Conservation (phyloP, 1,140 invertebrate genomes). For the Trachelipus rathkii region DNA sequence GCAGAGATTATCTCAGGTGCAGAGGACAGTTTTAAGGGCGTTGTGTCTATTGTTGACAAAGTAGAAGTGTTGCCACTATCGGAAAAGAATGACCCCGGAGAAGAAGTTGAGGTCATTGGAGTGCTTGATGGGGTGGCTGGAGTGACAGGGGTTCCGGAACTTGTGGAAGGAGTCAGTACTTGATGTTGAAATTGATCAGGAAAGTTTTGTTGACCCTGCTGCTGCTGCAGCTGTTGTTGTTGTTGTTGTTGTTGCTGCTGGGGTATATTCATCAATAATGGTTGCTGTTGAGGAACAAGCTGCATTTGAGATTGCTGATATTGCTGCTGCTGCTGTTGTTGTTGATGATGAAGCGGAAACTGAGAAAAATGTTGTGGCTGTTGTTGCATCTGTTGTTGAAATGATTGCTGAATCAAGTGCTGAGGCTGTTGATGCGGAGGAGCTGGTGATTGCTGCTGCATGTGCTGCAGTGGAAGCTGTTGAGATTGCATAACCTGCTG, state of each 20-base stretch:
- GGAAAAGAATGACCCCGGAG: neutral
- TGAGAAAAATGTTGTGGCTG: too few species aligned
- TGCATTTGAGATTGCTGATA: too few species aligned
- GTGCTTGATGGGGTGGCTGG: neutral
- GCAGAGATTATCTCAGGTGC: neutral
- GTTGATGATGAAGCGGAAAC: too few species aligned
- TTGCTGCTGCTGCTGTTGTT: too few species aligned
- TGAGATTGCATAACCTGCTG: too few species aligned
- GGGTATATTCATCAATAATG: too few species aligned
- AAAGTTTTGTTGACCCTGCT: neutral
- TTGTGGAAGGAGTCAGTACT: neutral
- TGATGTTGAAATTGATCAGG: slow-evolving; percentile 12
- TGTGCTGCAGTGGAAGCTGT: too few species aligned
- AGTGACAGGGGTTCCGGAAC: neutral
- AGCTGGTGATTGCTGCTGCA: too few species aligned
- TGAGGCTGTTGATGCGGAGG: too few species aligned
- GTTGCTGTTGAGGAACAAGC: too few species aligned
- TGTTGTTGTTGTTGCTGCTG: neutral
- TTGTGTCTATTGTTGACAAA: neutral
- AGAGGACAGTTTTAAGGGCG: neutral
- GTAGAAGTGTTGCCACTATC: neutral
- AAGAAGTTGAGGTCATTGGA: neutral
- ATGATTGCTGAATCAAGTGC: too few species aligned
- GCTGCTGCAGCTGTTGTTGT: neutral
- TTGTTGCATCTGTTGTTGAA: too few species aligned